phyloP scores from a whole-genome alignment of 1,140 invertebrate species.

The Dreissena rostriformis region DNA sequence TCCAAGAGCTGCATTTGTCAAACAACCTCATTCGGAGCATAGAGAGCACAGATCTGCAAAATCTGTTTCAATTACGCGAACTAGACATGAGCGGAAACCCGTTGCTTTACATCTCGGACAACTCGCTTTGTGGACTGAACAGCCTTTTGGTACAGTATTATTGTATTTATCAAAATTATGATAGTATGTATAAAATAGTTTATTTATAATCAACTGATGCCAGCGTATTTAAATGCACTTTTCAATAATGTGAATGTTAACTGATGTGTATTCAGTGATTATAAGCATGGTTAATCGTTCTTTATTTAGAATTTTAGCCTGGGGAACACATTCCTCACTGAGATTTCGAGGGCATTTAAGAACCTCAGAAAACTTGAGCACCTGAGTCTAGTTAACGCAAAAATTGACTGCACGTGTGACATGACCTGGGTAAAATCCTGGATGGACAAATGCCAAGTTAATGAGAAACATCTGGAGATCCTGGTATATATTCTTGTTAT shows the following conservation, averaged over 20 bases:
- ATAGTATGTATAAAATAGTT: too few species aligned
- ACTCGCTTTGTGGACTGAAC: conserved; percentile 31
- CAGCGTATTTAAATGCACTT: too few species aligned
- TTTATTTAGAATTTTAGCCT: conserved; percentile 25
- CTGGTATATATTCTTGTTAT: conserved; percentile 5
- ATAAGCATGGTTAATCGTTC: too few species aligned
- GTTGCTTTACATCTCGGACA: conserved; percentile 45
- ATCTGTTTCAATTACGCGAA: conserved; percentile 7
- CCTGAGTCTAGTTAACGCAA: neutral
- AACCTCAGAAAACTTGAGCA: conserved; percentile 10
- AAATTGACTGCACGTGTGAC: conserved; percentile 55
- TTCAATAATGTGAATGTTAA: too few species aligned
- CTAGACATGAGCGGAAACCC: conserved; percentile 26
- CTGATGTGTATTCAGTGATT: too few species aligned
- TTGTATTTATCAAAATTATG: neutral
- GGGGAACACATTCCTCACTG: conserved; percentile 26
- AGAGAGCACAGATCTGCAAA: conserved; percentile 49
- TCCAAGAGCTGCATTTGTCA: conserved; percentile 37
- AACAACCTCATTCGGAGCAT: conserved; percentile 51
- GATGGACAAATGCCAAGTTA: conserved; percentile 9
- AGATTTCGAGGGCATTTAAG: conserved; percentile 39
- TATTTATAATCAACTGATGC: too few species aligned
- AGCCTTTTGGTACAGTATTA: conserved; percentile 27
- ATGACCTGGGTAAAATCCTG: conserved; percentile 40
- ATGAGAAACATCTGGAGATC: neutral